Conservation (phyloP, 2,113 vertebrate genomes). For the Furnarius figulus region DNA sequence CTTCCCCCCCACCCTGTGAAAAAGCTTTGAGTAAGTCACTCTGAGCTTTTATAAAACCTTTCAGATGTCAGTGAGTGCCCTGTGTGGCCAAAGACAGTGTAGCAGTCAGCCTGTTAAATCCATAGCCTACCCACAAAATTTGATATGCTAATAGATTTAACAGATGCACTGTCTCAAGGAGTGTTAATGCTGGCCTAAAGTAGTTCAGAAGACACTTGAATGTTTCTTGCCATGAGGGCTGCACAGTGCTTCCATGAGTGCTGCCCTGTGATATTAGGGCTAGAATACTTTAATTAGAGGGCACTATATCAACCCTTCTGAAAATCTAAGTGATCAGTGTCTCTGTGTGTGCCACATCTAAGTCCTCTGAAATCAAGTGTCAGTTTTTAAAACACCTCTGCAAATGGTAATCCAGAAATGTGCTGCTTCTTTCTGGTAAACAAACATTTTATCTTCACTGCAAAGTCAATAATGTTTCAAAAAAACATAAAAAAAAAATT, state of each 20-base stretch:
- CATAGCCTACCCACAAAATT: not conserved
- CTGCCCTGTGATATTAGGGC: not conserved
- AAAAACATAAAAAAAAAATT: not conserved
- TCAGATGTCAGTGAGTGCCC: accelerated
- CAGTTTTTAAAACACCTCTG: not conserved
- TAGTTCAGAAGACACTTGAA: not conserved
- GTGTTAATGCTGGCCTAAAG: not conserved
- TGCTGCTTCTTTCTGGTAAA: not conserved
- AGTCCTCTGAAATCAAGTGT: not conserved
- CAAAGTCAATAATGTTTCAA: not conserved
- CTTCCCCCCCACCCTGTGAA: too few species aligned
- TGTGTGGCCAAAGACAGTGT: not conserved
- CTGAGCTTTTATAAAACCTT: not conserved
- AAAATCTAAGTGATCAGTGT: not conserved
- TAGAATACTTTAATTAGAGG: not conserved
- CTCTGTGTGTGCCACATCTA: not conserved
- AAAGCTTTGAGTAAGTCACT: not conserved
- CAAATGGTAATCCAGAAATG: not conserved
- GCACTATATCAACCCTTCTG: not conserved
- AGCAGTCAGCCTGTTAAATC: not conserved
- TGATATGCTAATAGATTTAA: not conserved
- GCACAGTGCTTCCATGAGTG: accelerated
- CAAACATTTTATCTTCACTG: not conserved
- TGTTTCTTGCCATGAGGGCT: not conserved
- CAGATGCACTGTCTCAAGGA: not conserved